A percentile compares a stretch with the other conserved stretches of the same genome.
These are phyloP conservation scores for Cygnus olor DNA, from an alignment of 2,797 vertebrate species.

Conservation along the genomic window DNA sequence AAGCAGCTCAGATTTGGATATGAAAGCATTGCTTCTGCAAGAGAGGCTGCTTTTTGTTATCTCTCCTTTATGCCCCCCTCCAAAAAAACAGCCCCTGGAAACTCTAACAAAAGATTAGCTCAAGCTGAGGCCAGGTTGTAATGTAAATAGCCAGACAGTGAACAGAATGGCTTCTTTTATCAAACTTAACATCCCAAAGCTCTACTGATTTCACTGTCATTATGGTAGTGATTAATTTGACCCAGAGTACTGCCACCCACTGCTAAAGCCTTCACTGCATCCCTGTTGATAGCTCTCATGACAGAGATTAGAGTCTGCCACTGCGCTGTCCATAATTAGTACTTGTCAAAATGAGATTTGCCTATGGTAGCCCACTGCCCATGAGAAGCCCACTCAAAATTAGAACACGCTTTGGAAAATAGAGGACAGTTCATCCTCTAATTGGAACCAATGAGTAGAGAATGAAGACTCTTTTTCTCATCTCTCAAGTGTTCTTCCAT, in stretches of 20 bases:
- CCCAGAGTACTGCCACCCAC: constrained; percentile 65
- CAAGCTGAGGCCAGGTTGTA: constrained; percentile 23
- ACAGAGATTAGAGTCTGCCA: constrained; percentile 63
- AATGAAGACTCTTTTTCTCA: constrained; percentile 2
- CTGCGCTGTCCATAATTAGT: constrained; percentile 53
- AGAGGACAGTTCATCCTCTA: constrained; percentile 36
- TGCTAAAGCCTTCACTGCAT: constrained; percentile 56
- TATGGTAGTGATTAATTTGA: constrained; percentile 70
- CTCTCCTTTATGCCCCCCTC: neutral
- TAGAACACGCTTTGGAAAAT: constrained; percentile 19
- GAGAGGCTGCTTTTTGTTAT: constrained; percentile 38
- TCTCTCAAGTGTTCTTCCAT: neutral
- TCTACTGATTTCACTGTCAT: constrained; percentile 69
- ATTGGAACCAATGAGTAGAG: constrained; percentile 17
- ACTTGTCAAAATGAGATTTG: constrained; percentile 59
- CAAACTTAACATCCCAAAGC: constrained; percentile 68
- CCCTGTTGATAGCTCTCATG: constrained; percentile 62
- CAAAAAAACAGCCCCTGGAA: constrained; percentile 11
- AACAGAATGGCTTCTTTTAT: constrained; percentile 67
- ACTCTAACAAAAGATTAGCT: constrained; percentile 58
- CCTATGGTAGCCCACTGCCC: constrained; percentile 33
- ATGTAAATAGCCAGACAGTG: constrained; percentile 50
- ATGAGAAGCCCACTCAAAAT: constrained; percentile 55
- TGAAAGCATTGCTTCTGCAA: constrained; percentile 32
- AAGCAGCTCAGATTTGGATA: neutral